phyloP scores from a whole-genome alignment of 2,113 vertebrate genomes.

The Madoqua kirkii region DNA sequence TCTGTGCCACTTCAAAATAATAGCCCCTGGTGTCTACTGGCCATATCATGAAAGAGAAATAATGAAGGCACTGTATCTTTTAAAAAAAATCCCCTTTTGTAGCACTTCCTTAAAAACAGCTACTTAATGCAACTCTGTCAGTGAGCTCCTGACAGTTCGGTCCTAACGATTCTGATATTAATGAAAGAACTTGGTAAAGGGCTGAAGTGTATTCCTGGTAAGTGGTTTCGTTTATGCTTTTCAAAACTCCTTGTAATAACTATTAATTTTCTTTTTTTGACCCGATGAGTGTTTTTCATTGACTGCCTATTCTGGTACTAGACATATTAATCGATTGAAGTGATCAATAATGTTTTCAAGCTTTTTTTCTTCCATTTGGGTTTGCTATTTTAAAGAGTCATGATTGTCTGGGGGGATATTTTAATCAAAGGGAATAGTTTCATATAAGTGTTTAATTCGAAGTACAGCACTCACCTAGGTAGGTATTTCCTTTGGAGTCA shows the following conservation, averaged over 20 bases:
- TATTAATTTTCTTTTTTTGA: background rate
- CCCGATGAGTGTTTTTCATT: background rate
- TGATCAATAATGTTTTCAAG: background rate
- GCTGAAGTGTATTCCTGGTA: conserved; percentile 68
- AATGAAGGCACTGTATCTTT: conserved; percentile 73
- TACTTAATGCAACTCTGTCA: conserved; percentile 79
- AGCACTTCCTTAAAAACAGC: conserved; percentile 84
- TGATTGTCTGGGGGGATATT: background rate
- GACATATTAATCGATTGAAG: background rate
- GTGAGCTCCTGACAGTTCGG: conserved; percentile 55
- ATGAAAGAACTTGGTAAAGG: conserved; percentile 23
- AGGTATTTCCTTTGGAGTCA: background rate
- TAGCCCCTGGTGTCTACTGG: conserved; percentile 18
- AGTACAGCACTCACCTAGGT: background rate
- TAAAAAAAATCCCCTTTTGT: conserved; percentile 80
- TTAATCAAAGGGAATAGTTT: background rate
- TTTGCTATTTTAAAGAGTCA: background rate
- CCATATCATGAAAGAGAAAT: background rate
- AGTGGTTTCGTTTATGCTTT: conserved; percentile 56
- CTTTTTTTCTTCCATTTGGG: background rate
- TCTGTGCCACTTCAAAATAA: conserved; percentile 62
- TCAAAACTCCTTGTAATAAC: background rate
- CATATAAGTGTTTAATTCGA: background rate
- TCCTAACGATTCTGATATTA: conserved; percentile 33
- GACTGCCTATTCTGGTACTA: background rate